phyloP scores from a whole-genome alignment of 2,888 invertebrate species.

The Pasiphila rectangulata region DNA sequence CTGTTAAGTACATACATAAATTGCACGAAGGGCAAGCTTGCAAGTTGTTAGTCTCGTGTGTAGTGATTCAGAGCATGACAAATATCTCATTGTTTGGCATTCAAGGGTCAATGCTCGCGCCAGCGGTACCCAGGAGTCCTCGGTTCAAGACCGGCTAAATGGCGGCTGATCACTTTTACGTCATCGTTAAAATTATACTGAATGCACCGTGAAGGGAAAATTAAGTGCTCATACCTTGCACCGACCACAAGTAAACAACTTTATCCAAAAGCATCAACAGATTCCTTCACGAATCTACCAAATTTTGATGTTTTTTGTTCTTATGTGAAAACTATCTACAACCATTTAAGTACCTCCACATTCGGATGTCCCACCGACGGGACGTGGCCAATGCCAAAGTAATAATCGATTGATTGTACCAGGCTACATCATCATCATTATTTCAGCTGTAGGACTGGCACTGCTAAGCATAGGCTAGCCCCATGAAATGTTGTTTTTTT shows the following conservation, averaged over 20 bases:
- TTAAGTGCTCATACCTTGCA: background rate
- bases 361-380: background rate
- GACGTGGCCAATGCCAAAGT: background rate
- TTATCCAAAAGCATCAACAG: background rate
- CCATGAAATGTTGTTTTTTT: background rate
- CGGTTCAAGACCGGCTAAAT: conserved; percentile 61
- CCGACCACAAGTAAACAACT: background rate
- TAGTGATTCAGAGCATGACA: conserved; percentile 59
- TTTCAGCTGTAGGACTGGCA: background rate
- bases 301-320: no score
- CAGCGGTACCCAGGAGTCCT: conserved; percentile 46
- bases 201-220: conserved; percentile 41
- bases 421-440: background rate
- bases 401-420: no score
- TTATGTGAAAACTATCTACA: no score
- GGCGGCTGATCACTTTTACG: conserved; percentile 47
- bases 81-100: conserved; percentile 61
- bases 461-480: background rate
- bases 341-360: no score
- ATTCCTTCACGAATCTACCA: no score
- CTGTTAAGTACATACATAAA: no score
- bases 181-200: conserved; percentile 68
- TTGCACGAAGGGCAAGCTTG: conserved; percentile 33
- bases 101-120: conserved; percentile 66
- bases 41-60: conserved; percentile 36